Percentiles rank a stretch among this genome's conserved stretches.
Conservation (phyloP, 2,113 vertebrate species). For the Lagenorhynchus albirostris region DNA sequence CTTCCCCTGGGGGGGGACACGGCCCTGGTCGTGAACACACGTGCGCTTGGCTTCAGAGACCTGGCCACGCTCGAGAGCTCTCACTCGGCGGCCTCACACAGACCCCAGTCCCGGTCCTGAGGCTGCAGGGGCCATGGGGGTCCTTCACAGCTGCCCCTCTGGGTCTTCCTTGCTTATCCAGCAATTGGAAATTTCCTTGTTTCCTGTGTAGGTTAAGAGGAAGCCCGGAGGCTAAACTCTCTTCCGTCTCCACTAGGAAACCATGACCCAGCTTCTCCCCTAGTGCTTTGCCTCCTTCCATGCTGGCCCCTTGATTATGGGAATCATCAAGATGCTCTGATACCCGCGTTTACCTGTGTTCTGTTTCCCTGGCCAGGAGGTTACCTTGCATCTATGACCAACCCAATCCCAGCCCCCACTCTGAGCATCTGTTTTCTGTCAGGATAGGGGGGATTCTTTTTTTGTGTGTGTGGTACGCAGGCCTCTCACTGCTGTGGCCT, state of each 20-base stretch:
- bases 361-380: accelerated
- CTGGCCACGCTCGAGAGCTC: not conserved
- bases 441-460: not conserved
- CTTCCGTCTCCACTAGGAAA: not conserved
- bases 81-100: not conserved
- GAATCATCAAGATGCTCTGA: not conserved
- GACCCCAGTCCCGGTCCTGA: not conserved
- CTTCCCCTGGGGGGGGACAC: no score
- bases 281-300: not conserved
- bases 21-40: not conserved
- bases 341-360: accelerated
- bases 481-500: no score
- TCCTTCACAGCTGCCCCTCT: not conserved
- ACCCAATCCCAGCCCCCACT: accelerated
- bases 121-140: accelerated
- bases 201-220: not conserved
- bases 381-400: not conserved
- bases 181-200: not conserved
- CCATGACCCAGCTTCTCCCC: not conserved
- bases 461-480: no score
- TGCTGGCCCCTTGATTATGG: not conserved
- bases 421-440: not conserved
- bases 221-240: not conserved
- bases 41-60: not conserved
- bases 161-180: not conserved